Base-by-base conservation (phyloP, 1,140 invertebrate species). In the Danaus melanippus region DNA sequence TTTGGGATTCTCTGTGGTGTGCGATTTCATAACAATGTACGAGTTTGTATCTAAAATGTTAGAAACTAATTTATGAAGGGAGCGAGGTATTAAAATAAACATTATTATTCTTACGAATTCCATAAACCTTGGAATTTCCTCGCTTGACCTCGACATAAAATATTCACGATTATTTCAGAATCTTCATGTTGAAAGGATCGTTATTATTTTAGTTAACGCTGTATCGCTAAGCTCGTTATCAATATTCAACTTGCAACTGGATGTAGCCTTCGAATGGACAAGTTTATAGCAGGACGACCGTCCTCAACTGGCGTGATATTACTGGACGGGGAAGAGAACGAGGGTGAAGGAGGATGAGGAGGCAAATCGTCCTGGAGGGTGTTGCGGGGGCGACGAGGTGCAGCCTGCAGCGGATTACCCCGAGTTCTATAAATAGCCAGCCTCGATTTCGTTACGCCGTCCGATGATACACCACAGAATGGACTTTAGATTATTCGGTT, bases 341-440 rank as follows among this genome's bases (percentile, higher is more conserved):
- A 41, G 40, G 2, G 7, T 17, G 41, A 4, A n/a, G 7, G 21
- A 12, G 53, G 2, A 21, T 43, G 12, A 7, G 46, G 45, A 11
- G 32, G 45, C 12, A 45, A 53, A 32, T 21, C n/a, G 45, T 32
- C 12, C 21, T 9, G 10, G 32, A 41, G 40, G 2, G 10, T 17
- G 41, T 12, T 43, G 12, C 4, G 49, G 43, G 17, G 42, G 1
- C 49, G 40, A 12, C 15, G 46, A 32, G 39, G 32, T 57, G 55
- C 49, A 57, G 49, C 48, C 55, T 57, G 55, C 55, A 57, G 39
- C 55, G 39, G 49, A 51, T 42, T 32, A 45, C 49, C 55, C 55
- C 46, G 49, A 21, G 44, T 32, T 57, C 55, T 57, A 57, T 57
- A 57, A 57, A 57, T 57, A 57, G 55, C 40, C 43, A 51, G 44